phyloP scores from a whole-genome alignment of 2,888 invertebrate genomes.

The Hermaeophaga mercurialis region DNA sequence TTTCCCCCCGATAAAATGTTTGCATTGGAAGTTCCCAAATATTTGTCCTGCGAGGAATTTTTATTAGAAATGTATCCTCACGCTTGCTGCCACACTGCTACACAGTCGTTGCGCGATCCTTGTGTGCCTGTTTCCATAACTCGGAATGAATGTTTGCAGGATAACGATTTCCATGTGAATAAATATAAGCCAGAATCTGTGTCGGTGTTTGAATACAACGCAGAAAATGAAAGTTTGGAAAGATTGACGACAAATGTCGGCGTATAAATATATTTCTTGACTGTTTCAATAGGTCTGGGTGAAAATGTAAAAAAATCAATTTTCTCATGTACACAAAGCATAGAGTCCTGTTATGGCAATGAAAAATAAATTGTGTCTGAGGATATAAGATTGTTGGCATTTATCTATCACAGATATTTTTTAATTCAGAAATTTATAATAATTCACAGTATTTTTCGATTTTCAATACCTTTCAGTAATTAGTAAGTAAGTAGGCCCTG shows the following conservation, averaged over 20 bases:
- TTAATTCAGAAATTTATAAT: too few relatives aligned
- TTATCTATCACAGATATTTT: too few relatives aligned
- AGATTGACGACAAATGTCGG: not conserved
- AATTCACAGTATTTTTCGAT: too few relatives aligned
- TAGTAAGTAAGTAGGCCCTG: too few relatives aligned
- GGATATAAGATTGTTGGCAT: too few relatives aligned
- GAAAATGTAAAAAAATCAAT: too few relatives aligned
- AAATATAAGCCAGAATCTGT: slow-evolving; percentile 14
- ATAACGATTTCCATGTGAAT: slow-evolving; percentile 22
- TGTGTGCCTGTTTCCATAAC: slow-evolving; percentile 18
- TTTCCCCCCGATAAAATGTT: slow-evolving; percentile 27
- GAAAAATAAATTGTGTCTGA: too few relatives aligned
- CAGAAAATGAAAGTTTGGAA: not conserved
- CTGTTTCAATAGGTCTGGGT: too few relatives aligned
- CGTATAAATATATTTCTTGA: too few relatives aligned
- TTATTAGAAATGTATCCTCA: slow-evolving; percentile 32
- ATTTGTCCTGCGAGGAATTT: slow-evolving; percentile 30
- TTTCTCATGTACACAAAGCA: too few relatives aligned
- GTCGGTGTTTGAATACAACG: slow-evolving; percentile 11
- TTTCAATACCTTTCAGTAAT: too few relatives aligned
- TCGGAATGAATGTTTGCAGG: slow-evolving; percentile 22
- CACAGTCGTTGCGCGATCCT: not conserved
- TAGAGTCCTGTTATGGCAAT: too few relatives aligned
- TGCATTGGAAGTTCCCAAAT: slow-evolving; percentile 30
- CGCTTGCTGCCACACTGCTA: slow-evolving; percentile 10